Evolutionary conservation across 2,888 invertebrate species (phyloP).

Genomic region (Mystacides longicornis): DNA sequence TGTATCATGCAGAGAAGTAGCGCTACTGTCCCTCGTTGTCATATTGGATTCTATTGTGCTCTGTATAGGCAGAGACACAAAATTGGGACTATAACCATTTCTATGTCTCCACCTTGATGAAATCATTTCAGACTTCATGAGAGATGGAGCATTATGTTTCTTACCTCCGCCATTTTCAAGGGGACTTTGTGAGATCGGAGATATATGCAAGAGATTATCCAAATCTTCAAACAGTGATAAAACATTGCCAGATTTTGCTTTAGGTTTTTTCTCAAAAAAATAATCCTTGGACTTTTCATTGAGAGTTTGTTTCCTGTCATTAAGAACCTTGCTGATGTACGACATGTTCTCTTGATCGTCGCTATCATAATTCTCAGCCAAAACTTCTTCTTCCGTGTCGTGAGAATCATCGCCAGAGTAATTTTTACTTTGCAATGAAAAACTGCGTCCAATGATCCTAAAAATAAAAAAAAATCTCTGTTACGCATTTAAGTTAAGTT

Average conservation of each 20-base stretch:
- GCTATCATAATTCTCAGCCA: conserved; percentile 41
- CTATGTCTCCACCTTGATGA: conserved; percentile 45
- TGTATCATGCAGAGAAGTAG: conserved; percentile 13
- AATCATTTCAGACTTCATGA: conserved; percentile 42
- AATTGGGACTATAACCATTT: conserved; percentile 36
- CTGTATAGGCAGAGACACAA: conserved; percentile 18
- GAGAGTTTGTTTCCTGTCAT: conserved; percentile 6
- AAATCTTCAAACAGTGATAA: conserved; percentile 33
- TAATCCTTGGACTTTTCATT: conserved; percentile 2
- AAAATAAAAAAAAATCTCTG: too few species aligned
- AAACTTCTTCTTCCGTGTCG: conserved; percentile 41
- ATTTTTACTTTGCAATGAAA: conserved; percentile 37
- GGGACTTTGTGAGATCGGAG: conserved; percentile 42
- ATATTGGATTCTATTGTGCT: conserved; percentile 2
- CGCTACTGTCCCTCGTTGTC: conserved; percentile 21
- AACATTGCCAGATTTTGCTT: conserved; percentile 14
- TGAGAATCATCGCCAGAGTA: conserved; percentile 31
- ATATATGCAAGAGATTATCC: conserved; percentile 43
- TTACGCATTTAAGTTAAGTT: too few species aligned
- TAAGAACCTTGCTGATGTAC: neutral
- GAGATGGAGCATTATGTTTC: conserved; percentile 37
- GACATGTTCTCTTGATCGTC: conserved; percentile 9
- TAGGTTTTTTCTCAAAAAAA: neutral
- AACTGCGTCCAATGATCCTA: conserved; percentile 41
- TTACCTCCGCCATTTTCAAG: conserved; percentile 27